Evolutionary conservation across 2,797 vertebrate species (phyloP).

Genomic region (Falco concolor): DNA sequence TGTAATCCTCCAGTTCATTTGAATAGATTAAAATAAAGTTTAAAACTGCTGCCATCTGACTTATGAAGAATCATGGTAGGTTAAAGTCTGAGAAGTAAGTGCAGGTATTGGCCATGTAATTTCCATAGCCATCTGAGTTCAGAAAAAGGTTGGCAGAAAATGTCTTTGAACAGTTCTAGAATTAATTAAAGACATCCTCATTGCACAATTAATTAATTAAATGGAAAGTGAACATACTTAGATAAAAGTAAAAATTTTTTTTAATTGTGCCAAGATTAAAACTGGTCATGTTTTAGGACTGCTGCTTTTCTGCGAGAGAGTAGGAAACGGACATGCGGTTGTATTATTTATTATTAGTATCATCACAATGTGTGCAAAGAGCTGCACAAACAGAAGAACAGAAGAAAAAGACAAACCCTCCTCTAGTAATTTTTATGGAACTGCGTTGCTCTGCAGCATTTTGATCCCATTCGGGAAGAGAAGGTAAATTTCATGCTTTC

Average conservation of each 20-base stretch:
- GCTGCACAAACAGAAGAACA: not conserved
- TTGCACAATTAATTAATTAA: not conserved
- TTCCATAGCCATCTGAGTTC: not conserved
- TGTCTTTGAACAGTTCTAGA: not conserved
- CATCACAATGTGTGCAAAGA: not conserved
- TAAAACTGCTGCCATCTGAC: not conserved
- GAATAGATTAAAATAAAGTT: not conserved
- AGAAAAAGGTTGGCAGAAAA: not conserved
- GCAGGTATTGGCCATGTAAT: not conserved
- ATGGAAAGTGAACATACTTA: not conserved
- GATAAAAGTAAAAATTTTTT: not conserved
- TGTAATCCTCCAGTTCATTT: not conserved
- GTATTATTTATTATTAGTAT: not conserved
- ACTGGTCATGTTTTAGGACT: not conserved
- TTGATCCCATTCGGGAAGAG: not conserved
- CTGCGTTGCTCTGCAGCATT: not conserved
- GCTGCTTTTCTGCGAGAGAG: not conserved
- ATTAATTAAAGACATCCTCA: not conserved
- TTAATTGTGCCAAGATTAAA: not conserved
- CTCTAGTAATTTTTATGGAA: not conserved
- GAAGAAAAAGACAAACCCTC: not conserved
- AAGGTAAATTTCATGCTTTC: not conserved
- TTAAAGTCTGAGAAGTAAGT: constrained; percentile 1
- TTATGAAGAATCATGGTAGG: not conserved
- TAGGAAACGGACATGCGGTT: not conserved